phyloP scores from a whole-genome alignment of 2,888 invertebrate species.

The Orchesella flavescens region DNA sequence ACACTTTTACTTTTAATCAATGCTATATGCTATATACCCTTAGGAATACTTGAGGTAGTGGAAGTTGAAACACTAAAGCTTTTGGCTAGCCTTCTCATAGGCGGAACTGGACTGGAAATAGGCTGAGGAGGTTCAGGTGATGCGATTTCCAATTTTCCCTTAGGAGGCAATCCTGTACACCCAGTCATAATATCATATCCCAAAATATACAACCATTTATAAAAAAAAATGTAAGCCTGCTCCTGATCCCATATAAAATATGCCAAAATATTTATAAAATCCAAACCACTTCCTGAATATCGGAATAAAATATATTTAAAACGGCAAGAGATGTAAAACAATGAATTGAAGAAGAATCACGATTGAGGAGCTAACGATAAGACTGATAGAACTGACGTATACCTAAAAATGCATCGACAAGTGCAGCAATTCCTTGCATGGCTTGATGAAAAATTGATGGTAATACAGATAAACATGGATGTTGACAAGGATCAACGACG shows the following conservation, averaged over 20 bases:
- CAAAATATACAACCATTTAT: conserved; percentile 34
- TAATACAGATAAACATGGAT: conserved; percentile 87
- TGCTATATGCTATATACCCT: conserved; percentile 76
- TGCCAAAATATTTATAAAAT: conserved; percentile 18
- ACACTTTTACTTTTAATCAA: too few relatives aligned
- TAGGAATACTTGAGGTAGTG: conserved; percentile 79
- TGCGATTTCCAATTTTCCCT: conserved; percentile 53
- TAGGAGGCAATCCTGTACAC: conserved; percentile 68
- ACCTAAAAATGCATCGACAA: conserved; percentile 97
- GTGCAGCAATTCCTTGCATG: conserved; percentile 92
- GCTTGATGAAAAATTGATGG: conserved; percentile 94
- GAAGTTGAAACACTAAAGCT: conserved; percentile 89
- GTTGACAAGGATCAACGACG: conserved; percentile 89
- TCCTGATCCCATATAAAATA: conserved; percentile 19
- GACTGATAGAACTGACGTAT: conserved; percentile 72
- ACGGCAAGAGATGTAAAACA: neutral
- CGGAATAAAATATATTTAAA: neutral
- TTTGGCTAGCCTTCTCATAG: conserved; percentile 90
- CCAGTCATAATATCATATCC: conserved; percentile 53
- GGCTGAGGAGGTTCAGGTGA: conserved; percentile 62
- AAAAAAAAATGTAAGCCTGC: conserved; percentile 37
- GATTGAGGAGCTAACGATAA: neutral
- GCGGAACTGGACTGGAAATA: conserved; percentile 76
- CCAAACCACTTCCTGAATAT: conserved; percentile 24
- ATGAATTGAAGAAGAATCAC: neutral